Conservation (phyloP, 1,140 invertebrate species). For the Muscidifurax raptorellus region DNA sequence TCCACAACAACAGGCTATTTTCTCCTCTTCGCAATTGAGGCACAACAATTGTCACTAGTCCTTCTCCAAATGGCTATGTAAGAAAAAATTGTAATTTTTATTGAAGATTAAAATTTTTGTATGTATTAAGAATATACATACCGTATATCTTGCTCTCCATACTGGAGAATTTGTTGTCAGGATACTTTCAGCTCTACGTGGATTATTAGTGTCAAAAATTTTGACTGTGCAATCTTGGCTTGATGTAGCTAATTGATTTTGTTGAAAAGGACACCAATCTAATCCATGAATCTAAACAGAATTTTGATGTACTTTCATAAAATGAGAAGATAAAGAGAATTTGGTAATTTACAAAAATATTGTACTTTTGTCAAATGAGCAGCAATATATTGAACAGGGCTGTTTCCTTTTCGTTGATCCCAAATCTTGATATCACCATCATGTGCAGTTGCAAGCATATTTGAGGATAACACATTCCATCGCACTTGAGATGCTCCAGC, state of each 20-base stretch:
- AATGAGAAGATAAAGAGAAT: slow-evolving; percentile 5
- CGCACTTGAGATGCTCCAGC: slow-evolving; percentile 95
- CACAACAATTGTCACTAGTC: slow-evolving; percentile 91
- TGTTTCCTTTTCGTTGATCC: slow-evolving; percentile 92
- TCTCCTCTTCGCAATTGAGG: slow-evolving; percentile 87
- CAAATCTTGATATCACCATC: slow-evolving; percentile 96
- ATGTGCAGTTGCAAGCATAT: slow-evolving; percentile 94
- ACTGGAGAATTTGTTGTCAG: slow-evolving; percentile 92
- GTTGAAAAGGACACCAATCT: slow-evolving; percentile 92
- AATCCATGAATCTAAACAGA: slow-evolving; percentile 88
- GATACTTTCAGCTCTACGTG: slow-evolving; percentile 86
- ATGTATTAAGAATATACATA: slow-evolving; percentile 66
- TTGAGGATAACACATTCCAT: slow-evolving; percentile 90
- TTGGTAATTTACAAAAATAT: slow-evolving; percentile 30
- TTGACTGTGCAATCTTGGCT: slow-evolving; percentile 97
- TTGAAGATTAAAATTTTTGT: not conserved
- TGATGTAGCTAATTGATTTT: slow-evolving; percentile 92
- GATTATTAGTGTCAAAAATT: slow-evolving; percentile 93
- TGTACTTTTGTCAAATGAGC: slow-evolving; percentile 89
- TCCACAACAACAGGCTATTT: slow-evolving; percentile 90
- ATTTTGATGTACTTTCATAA: not conserved
- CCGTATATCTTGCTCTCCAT: slow-evolving; percentile 94
- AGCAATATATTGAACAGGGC: slow-evolving; percentile 93
- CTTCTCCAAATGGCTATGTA: slow-evolving; percentile 91
- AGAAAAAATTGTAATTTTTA: slow-evolving; percentile 43